phyloP scores from a whole-genome alignment of 2,888 invertebrate genomes.

The Platycheirus rosarum region DNA sequence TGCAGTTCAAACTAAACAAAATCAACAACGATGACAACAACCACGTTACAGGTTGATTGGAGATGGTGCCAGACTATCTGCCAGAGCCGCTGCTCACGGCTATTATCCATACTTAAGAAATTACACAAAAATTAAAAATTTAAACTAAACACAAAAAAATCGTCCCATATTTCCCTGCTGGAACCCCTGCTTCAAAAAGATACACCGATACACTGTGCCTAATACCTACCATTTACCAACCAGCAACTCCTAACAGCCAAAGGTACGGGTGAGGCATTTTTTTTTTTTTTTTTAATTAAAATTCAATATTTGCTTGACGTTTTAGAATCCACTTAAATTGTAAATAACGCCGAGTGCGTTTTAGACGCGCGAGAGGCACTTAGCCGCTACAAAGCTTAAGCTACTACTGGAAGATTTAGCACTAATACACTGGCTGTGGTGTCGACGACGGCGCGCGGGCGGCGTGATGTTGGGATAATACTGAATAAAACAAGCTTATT shows the following conservation, averaged over 20 bases:
- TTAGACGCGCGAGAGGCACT: constrained; percentile 69
- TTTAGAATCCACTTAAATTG: constrained; percentile 76
- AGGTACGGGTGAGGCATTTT: constrained; percentile 40
- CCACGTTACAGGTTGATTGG: constrained; percentile 49
- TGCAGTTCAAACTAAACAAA: constrained; percentile 63
- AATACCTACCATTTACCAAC: constrained; percentile 16
- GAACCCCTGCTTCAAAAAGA: constrained; percentile 29
- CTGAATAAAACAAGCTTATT: constrained; percentile 65
- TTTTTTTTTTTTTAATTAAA: constrained; percentile 64
- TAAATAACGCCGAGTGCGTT: constrained; percentile 74
- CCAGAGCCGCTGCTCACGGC: constrained; percentile 54
- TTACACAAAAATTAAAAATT: constrained; percentile 56
- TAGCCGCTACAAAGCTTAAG: constrained; percentile 64
- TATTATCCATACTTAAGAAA: constrained; percentile 66
- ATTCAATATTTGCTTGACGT: constrained; percentile 75
- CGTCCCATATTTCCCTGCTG: constrained; percentile 38
- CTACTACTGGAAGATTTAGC: constrained; percentile 58
- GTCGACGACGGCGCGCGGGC: too few species aligned
- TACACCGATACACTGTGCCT: constrained; percentile 38
- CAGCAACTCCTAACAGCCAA: constrained; percentile 17
- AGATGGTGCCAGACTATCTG: constrained; percentile 61
- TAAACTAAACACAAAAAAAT: constrained; percentile 27
- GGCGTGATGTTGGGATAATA: constrained; percentile 46
- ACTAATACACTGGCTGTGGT: constrained; percentile 44
- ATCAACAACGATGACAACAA: constrained; percentile 34